These are phyloP conservation scores for Corbicula japonica DNA, from an alignment of 2,888 invertebrate species.

Conservation along the genomic window DNA sequence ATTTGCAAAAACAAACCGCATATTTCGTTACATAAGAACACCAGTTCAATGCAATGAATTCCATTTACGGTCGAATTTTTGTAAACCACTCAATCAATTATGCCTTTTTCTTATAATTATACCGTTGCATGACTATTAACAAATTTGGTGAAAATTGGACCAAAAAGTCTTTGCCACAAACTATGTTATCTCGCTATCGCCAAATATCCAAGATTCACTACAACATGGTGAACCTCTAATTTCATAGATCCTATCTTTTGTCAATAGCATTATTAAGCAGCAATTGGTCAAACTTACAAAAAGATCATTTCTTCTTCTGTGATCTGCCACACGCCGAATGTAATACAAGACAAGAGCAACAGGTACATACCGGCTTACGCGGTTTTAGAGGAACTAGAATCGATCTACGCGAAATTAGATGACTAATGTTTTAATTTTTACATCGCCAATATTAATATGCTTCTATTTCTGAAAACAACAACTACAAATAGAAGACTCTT, in stretches of 20 bases:
- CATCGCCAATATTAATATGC: no score
- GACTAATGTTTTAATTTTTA: no score
- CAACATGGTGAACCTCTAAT: slow-evolving; percentile 39
- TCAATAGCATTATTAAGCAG: slow-evolving; percentile 36
- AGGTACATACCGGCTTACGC: slow-evolving; percentile 30
- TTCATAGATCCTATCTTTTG: slow-evolving; percentile 50
- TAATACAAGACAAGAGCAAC: slow-evolving; percentile 34
- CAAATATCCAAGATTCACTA: slow-evolving; percentile 54
- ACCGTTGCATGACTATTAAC: slow-evolving; percentile 28
- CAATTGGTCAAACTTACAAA: slow-evolving; percentile 51
- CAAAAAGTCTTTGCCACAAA: slow-evolving; percentile 26
- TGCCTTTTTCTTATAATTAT: slow-evolving; percentile 30
- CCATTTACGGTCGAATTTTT: slow-evolving; percentile 19
- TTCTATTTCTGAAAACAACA: no score
- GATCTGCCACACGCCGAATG: slow-evolving; percentile 62
- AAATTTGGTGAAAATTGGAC: slow-evolving; percentile 50
- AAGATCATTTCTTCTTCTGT: slow-evolving; percentile 22
- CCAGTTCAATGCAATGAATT: slow-evolving; percentile 1
- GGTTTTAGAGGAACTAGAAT: no score
- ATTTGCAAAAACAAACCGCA: not conserved
- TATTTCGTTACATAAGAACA: slow-evolving; percentile 20
- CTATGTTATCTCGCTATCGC: slow-evolving; percentile 47
- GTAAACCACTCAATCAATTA: slow-evolving; percentile 34
- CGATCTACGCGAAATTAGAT: no score
- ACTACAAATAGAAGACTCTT: no score